A percentile compares a stretch with the other conserved stretches of the same genome.
Conservation (phyloP, 2,113 vertebrate species). For the Pelecanoides urinatrix region DNA sequence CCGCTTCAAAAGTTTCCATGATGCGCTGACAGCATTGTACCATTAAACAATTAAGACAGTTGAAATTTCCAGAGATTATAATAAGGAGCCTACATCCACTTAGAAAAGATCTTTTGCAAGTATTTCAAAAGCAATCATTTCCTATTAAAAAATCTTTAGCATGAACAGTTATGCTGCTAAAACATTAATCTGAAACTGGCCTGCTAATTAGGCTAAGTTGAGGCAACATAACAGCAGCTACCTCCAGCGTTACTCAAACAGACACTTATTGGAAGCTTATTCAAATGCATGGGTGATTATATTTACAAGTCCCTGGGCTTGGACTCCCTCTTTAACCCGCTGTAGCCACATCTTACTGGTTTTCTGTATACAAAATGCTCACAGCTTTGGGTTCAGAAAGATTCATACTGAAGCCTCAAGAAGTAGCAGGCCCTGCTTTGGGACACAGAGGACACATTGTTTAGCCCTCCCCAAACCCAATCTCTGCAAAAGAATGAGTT, state of each 20-base stretch:
- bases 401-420: background rate
- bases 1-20: background rate
- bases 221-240: background rate
- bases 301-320: background rate
- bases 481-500: background rate
- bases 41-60: background rate
- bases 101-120: background rate
- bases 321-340: background rate
- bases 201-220: background rate
- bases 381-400: background rate
- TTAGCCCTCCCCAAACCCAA: background rate
- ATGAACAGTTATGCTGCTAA: background rate
- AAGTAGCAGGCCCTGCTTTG: background rate
- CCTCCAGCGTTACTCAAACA: background rate
- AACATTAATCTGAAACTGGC: background rate
- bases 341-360: background rate
- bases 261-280: background rate
- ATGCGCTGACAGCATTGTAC: background rate
- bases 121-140: background rate
- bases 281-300: background rate
- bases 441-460: background rate
- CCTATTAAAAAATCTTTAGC: background rate
- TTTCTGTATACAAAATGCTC: background rate
- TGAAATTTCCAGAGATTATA: background rate
- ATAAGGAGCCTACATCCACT: background rate